phyloP scores from a whole-genome alignment of 2,888 invertebrate genomes.

The Calameuta pallipes region DNA sequence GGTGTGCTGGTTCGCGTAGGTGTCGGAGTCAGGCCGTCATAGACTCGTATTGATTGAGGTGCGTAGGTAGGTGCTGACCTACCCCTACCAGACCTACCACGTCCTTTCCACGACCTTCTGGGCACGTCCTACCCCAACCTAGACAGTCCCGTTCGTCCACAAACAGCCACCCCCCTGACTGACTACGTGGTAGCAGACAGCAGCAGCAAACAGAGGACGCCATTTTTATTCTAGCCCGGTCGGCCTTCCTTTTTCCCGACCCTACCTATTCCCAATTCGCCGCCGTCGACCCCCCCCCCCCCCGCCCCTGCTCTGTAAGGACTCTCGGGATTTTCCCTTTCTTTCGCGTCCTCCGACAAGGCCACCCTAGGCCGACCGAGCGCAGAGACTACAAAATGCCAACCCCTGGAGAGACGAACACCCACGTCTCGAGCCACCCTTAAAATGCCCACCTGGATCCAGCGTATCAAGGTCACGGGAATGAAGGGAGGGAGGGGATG shows the following conservation, averaged over 20 bases:
- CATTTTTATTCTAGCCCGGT: constrained; percentile 18
- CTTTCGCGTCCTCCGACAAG: not conserved
- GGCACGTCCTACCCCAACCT: constrained; percentile 59
- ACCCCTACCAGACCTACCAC: constrained; percentile 46
- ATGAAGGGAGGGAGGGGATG: not conserved
- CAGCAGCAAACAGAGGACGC: not conserved
- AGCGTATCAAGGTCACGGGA: not conserved
- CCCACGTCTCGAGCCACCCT: not conserved
- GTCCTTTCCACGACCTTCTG: constrained; percentile 57
- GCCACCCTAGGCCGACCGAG: not conserved
- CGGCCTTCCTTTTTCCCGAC: constrained; percentile 15
- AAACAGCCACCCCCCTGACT: constrained; percentile 30
- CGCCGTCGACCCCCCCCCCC: not conserved
- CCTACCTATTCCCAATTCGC: constrained; percentile 15
- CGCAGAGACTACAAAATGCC: not conserved
- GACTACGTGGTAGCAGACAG: too few relatives aligned
- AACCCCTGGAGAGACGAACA: not conserved
- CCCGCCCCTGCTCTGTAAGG: not conserved
- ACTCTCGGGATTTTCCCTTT: not conserved
- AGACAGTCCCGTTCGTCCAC: constrained; percentile 45
- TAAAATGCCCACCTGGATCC: not conserved
- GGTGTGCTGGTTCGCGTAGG: constrained; percentile 1
- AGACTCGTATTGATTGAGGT: constrained; percentile 27
- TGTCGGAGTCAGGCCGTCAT: not conserved
- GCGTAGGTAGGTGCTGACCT: constrained; percentile 61